phyloP scores from a whole-genome alignment of 1,140 invertebrate species.

The Archegozetes longisetosus region DNA sequence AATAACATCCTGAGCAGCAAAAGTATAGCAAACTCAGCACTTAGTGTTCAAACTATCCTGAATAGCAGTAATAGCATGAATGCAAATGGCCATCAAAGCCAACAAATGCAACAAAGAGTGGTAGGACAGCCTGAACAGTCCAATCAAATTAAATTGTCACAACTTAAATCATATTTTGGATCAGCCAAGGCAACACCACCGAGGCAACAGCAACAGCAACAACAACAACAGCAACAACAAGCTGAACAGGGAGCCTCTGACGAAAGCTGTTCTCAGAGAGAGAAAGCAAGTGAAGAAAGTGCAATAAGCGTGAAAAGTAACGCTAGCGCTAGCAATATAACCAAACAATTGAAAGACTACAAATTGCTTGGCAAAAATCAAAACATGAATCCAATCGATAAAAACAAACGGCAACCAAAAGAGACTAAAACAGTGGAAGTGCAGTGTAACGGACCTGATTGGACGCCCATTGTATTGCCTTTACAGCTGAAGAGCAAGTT shows the following conservation, averaged over 20 bases:
- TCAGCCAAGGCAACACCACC: too few species aligned
- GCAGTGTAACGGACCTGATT: constrained; percentile 5
- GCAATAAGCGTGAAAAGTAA: background rate
- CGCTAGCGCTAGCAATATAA: background rate
- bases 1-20: too few species aligned
- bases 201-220: too few species aligned
- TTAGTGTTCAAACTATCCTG: too few species aligned
- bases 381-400: background rate
- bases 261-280: background rate
- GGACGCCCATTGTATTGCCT: constrained; percentile 1
- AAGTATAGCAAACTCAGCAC: too few species aligned
- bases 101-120: too few species aligned
- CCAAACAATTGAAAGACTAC: background rate
- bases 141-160: too few species aligned
- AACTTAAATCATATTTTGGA: too few species aligned
- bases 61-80: too few species aligned
- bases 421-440: constrained; percentile 3
- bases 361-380: background rate
- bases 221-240: background rate
- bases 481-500: background rate
- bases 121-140: too few species aligned
- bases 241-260: background rate
- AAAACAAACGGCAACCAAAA: background rate
- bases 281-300: background rate
- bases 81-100: too few species aligned